phyloP scores from a whole-genome alignment of 2,113 vertebrate species.

The Alligator mississippiensis region DNA sequence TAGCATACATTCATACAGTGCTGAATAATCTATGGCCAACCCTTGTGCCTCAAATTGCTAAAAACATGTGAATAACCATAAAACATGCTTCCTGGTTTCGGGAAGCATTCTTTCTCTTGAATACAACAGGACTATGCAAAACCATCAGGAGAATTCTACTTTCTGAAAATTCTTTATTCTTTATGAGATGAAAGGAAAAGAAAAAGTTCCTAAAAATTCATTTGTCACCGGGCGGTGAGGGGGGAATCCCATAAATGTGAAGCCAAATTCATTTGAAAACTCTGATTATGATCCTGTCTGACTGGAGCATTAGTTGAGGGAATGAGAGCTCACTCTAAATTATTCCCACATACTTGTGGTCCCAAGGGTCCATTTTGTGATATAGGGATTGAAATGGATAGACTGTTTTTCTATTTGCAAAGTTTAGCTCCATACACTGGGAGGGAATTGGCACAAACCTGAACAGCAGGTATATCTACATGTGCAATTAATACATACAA shows the following conservation, averaged over 20 bases:
- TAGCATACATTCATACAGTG: rapidly evolving
- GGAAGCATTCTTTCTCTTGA: neutral
- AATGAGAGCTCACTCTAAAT: neutral
- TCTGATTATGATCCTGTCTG: neutral
- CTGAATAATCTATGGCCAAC: neutral
- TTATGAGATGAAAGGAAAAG: neutral
- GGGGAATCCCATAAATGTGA: neutral
- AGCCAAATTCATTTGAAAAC: neutral
- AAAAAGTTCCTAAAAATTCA: neutral
- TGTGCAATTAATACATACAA: neutral
- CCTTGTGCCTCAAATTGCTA: neutral
- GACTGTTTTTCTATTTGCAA: neutral
- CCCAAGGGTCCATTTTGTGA: neutral
- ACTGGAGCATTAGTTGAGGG: neutral
- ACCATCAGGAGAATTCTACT: neutral
- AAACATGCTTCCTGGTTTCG: neutral
- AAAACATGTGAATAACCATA: neutral
- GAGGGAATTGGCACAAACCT: neutral
- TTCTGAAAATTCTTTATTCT: neutral
- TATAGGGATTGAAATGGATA: neutral
- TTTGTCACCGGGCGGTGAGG: neutral
- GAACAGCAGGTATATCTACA: too few species aligned
- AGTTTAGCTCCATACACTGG: neutral
- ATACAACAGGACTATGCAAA: neutral
- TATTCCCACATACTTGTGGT: neutral